phyloP scores from a whole-genome alignment of 2,888 invertebrate species.

The Drosophila merina region DNA sequence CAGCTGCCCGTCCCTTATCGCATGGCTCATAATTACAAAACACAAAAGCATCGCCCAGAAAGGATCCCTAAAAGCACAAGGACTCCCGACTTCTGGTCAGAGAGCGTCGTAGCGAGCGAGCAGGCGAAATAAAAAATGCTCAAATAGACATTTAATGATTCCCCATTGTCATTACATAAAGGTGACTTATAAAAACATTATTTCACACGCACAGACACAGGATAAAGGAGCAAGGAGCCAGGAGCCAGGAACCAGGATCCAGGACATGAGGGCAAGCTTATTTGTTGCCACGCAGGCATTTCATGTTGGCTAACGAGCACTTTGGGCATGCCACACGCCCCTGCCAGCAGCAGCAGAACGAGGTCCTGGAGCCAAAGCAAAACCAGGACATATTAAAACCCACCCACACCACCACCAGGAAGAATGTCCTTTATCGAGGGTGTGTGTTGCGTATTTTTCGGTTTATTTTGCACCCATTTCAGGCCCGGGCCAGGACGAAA shows the following conservation, averaged over 20 bases:
- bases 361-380: neutral
- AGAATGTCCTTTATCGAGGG: too few species aligned
- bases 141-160: constrained; percentile 77
- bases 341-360: neutral
- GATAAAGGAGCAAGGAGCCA: constrained; percentile 16
- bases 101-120: constrained; percentile 1
- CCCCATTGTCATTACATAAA: constrained; percentile 78
- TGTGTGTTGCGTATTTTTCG: neutral
- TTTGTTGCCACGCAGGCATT: constrained; percentile 67
- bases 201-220: constrained; percentile 54
- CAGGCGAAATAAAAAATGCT: constrained; percentile 45
- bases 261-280: constrained; percentile 62
- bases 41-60: constrained; percentile 7
- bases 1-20: neutral
- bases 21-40: constrained; percentile 33
- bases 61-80: constrained; percentile 10
- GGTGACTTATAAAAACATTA: constrained; percentile 79
- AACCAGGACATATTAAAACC: constrained; percentile 14
- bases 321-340: constrained; percentile 62
- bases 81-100: constrained; percentile 4
- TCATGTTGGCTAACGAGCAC: constrained; percentile 74
- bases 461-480: too few species aligned
- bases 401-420: neutral
- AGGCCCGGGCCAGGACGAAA: neutral
- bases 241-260: neutral